phyloP scores from a whole-genome alignment of 1,140 invertebrate genomes.

The Armadillidium nasatum region DNA sequence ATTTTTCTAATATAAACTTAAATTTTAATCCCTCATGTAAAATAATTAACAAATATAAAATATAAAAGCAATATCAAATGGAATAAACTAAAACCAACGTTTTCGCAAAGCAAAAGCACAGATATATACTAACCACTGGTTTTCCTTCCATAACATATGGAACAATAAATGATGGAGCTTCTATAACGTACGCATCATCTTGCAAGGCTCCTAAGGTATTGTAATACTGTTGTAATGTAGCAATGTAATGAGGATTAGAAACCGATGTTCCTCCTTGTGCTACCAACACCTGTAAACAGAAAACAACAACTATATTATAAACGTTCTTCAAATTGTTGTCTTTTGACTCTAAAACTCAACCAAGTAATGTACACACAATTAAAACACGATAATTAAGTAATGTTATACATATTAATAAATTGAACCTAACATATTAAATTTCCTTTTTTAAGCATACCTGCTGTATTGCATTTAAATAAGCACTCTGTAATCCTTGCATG shows the following conservation, averaged over 20 bases:
- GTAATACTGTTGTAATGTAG: slow-evolving; percentile 43
- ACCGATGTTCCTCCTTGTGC: neutral
- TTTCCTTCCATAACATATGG: slow-evolving; percentile 45
- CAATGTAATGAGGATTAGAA: slow-evolving; percentile 32
- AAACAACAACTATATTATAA: too few species aligned
- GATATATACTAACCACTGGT: slow-evolving; percentile 32
- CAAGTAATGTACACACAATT: too few species aligned
- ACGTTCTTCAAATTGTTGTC: too few species aligned
- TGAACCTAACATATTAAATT: too few species aligned
- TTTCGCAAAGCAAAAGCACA: neutral
- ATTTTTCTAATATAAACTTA: too few species aligned
- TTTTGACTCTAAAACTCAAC: too few species aligned
- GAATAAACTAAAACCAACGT: neutral
- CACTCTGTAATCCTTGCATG: slow-evolving; percentile 38
- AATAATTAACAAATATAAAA: too few species aligned
- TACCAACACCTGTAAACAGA: slow-evolving; percentile 1
- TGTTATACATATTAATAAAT: too few species aligned
- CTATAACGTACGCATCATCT: slow-evolving; percentile 44
- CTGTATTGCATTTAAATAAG: slow-evolving; percentile 43
- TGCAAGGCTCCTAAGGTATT: slow-evolving; percentile 40
- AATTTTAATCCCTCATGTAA: too few species aligned
- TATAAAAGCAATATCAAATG: neutral
- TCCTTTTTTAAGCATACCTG: slow-evolving; percentile 28
- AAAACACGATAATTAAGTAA: too few species aligned
- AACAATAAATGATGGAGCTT: slow-evolving; percentile 43